phyloP scores from a whole-genome alignment of 2,797 vertebrate genomes.

The Fratercula arctica region DNA sequence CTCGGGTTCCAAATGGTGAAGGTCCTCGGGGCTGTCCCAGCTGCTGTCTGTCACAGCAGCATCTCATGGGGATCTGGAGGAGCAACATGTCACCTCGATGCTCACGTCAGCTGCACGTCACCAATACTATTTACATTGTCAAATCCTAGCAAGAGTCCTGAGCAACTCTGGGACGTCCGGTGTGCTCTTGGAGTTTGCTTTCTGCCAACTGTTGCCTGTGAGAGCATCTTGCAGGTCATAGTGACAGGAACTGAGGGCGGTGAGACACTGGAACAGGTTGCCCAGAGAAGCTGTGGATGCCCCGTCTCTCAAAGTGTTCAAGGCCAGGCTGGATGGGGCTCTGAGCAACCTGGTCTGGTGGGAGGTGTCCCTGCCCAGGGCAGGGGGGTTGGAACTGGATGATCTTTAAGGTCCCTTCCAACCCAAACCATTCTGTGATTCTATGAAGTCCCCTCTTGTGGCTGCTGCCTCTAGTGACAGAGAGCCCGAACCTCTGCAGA shows the following conservation, averaged over 20 bases:
- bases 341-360: not conserved
- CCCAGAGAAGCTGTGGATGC: not conserved
- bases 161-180: accelerated
- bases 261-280: not conserved
- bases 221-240: not conserved
- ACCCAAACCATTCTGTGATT: not conserved
- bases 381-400: not conserved
- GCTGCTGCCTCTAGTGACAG: not conserved
- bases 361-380: not conserved
- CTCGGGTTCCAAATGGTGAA: accelerated
- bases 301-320: not conserved
- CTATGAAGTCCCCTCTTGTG: not conserved
- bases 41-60: not conserved
- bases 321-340: not conserved
- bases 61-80: not conserved
- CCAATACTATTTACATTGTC: not conserved
- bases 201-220: accelerated
- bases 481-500: not conserved
- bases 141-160: not conserved
- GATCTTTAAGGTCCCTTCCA: not conserved
- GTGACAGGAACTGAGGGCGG: not conserved
- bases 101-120: not conserved
- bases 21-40: not conserved
- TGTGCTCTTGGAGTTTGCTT: not conserved
- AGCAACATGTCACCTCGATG: not conserved